Percentiles rank a stretch among this genome's conserved stretches.
These are phyloP conservation scores for Rallus limicola DNA, from an alignment of 2,113 vertebrate species.

Conservation along the genomic window DNA sequence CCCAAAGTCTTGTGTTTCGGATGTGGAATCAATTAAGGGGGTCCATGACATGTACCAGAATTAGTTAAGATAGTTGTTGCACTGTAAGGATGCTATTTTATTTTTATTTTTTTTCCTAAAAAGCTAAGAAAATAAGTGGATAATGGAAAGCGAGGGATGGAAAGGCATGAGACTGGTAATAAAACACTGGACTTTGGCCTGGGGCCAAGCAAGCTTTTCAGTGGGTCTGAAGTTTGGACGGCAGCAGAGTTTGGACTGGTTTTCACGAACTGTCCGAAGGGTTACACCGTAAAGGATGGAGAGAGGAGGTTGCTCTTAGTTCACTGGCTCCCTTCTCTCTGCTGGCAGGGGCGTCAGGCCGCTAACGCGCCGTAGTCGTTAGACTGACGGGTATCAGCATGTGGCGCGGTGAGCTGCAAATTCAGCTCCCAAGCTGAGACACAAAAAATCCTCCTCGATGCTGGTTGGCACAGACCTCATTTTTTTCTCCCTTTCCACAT, in stretches of 20 bases:
- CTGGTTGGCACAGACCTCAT: conserved; percentile 36
- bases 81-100: background rate
- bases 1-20: conserved; percentile 36
- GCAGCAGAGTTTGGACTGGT: conserved; percentile 12
- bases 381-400: conserved; percentile 36
- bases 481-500: conserved; percentile 15
- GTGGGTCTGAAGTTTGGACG: conserved; percentile 30
- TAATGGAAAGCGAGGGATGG: background rate
- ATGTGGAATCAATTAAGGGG: conserved; percentile 63
- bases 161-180: conserved; percentile 51
- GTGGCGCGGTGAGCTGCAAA: background rate
- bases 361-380: background rate
- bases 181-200: conserved; percentile 12
- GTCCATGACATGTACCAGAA: conserved; percentile 13
- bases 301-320: conserved; percentile 34
- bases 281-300: background rate
- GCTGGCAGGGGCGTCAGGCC: background rate
- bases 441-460: background rate
- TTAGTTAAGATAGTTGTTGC: conserved; percentile 13
- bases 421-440: background rate
- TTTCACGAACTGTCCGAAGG: conserved; percentile 27
- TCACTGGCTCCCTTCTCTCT: background rate
- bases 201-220: conserved; percentile 54
- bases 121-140: conserved; percentile 40
- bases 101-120: background rate